Evolutionary conservation across 2,888 invertebrate genomes (phyloP), one percentile per base, ranked within the genome.

Genomic region (Poecilobothrus nobilitatus): DNA sequence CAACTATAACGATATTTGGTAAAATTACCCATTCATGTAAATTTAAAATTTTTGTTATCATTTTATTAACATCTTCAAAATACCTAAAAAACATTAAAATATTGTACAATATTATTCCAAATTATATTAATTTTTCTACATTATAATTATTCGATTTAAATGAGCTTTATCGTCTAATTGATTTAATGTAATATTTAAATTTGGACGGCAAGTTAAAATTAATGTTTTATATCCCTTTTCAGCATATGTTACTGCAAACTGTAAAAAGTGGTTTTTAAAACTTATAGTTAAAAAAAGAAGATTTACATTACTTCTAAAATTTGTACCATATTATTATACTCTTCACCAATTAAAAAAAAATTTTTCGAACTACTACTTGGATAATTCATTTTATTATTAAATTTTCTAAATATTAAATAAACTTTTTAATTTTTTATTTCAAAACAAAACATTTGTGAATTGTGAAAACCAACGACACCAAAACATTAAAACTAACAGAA

Each of bases 21-120:
- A 70, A 3, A 63, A 73, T 70, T 10, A 64, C 66, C 73, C 73
- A 73, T 21, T 70, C 66, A 18, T 73, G 73, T 4, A 73, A 66
- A 68, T 73, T 71, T 27, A 73, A 67, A 1, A 73, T 63, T 63
- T 72, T 73, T 3, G 18, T 22, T 9, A 71, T 70, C 1, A 71
- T 20, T 15, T 65, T 65, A 20, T 70, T 63, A 15, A 73, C 22
- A 65, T 73, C 68, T 3, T 69, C 69, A 37, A 70, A 67, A 20
- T 72, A 73, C 21, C 73, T 73, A 37, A 12, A 70, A 66, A 12
- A 67, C 22, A 27, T 41, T 65, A 33, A 37, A 27, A 27, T 22
- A 9, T 20, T 18, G 1, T 7, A n/a, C n/a, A 22, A 44, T 15
- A 1, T n/a, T 2, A 0, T 22, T n/a, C 12, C 9, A 7, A 44